Evolutionary conservation across 2,113 vertebrate species (phyloP).

Genomic region (Ptilorrhoa leucosticta): DNA sequence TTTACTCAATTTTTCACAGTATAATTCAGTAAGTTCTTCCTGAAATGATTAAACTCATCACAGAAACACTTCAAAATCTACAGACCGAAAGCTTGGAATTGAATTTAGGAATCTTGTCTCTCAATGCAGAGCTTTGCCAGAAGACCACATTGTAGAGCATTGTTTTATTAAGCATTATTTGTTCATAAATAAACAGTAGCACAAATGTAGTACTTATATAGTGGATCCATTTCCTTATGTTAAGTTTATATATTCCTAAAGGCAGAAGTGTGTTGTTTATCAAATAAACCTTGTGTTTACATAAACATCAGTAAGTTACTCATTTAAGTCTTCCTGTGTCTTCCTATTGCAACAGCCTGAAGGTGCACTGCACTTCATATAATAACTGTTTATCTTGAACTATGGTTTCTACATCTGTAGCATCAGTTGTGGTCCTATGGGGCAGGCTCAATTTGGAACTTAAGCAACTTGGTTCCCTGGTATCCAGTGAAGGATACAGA

Average conservation of each 20-base stretch:
- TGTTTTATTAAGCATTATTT: slow-evolving; percentile 50
- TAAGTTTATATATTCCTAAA: slow-evolving; percentile 64
- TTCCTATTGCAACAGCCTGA: background rate
- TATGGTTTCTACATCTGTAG: background rate
- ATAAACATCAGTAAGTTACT: slow-evolving; percentile 62
- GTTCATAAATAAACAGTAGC: slow-evolving; percentile 56
- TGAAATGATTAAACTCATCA: background rate
- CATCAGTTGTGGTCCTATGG: background rate
- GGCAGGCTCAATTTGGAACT: background rate
- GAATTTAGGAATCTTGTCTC: background rate
- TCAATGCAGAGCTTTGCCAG: slow-evolving; percentile 2
- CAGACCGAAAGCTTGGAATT: slow-evolving; percentile 1
- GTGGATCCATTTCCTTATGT: slow-evolving; percentile 67
- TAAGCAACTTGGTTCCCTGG: background rate
- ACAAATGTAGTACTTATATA: slow-evolving; percentile 68
- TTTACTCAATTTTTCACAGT: background rate
- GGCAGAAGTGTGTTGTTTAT: slow-evolving; percentile 71
- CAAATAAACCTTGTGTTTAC: slow-evolving; percentile 54
- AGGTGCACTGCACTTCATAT: background rate
- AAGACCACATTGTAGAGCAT: background rate
- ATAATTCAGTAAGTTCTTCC: background rate
- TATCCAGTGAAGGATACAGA: background rate
- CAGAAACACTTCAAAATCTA: background rate
- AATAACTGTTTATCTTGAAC: background rate
- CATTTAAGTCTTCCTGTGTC: slow-evolving; percentile 33